A percentile compares a stretch with the other conserved stretches of the same genome.
These are phyloP conservation scores for Phalacrocorax pelagicus DNA, from an alignment of 2,113 vertebrate species.

Conservation along the genomic window DNA sequence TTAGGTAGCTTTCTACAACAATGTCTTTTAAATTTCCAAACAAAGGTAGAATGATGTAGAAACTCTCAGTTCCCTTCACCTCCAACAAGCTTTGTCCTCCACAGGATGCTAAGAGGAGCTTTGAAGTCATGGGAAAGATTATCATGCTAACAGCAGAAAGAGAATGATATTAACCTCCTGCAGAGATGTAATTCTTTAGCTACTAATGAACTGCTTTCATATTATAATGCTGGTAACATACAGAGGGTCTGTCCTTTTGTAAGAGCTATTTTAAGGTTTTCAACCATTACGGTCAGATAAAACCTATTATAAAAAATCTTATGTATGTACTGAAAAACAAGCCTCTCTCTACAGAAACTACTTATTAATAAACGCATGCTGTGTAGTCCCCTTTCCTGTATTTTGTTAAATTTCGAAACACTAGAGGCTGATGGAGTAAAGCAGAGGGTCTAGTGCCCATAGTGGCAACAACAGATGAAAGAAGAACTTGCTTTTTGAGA, in stretches of 20 bases:
- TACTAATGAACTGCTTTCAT: constrained; percentile 21
- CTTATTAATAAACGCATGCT: background rate
- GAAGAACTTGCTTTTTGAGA: background rate
- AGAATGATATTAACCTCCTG: constrained; percentile 14
- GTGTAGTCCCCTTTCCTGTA: background rate
- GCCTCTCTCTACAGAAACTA: background rate
- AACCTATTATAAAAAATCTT: background rate
- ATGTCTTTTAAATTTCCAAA: constrained; percentile 34
- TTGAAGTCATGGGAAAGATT: constrained; percentile 53
- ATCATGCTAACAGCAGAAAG: constrained; percentile 15
- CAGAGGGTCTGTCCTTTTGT: background rate
- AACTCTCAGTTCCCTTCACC: background rate
- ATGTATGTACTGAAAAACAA: background rate
- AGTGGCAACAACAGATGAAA: background rate
- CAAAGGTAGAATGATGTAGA: constrained; percentile 6
- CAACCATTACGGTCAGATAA: background rate
- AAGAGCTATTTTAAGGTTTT: background rate
- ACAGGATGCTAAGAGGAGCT: background rate
- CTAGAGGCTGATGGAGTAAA: background rate
- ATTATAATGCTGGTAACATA: background rate
- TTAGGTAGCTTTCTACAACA: constrained; percentile 22
- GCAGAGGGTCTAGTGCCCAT: background rate
- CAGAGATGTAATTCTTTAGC: constrained; percentile 3
- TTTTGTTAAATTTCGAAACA: background rate
- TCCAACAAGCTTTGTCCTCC: constrained; percentile 8